phyloP scores from a whole-genome alignment of 1,140 invertebrate genomes.

The Apis mellifera region Amel_HAv3.1 CM009933.2:7904501-7905000 shows the following conservation, averaged over 20 bases:
- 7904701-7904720: background rate
- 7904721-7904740: background rate
- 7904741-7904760: background rate
- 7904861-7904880: background rate
- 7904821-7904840: background rate
- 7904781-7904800: background rate
- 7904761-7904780: slow-evolving; percentile 1
- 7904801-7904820: background rate
- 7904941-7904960: too few relatives aligned
- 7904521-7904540: too few relatives aligned
- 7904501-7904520: too few relatives aligned
- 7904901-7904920: background rate
- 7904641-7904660: too few relatives aligned
- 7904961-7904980: background rate
- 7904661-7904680: background rate
- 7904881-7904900: background rate
- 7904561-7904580: too few relatives aligned
- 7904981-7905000: background rate
- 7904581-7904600: too few relatives aligned
- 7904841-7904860: background rate
- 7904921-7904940: background rate
- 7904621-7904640: too few relatives aligned
- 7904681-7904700: background rate
- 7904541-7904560: too few relatives aligned
- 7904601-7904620: too few relatives aligned